Conservation (phyloP, 2,113 vertebrate genomes). For the Rhipidura dahli region DNA sequence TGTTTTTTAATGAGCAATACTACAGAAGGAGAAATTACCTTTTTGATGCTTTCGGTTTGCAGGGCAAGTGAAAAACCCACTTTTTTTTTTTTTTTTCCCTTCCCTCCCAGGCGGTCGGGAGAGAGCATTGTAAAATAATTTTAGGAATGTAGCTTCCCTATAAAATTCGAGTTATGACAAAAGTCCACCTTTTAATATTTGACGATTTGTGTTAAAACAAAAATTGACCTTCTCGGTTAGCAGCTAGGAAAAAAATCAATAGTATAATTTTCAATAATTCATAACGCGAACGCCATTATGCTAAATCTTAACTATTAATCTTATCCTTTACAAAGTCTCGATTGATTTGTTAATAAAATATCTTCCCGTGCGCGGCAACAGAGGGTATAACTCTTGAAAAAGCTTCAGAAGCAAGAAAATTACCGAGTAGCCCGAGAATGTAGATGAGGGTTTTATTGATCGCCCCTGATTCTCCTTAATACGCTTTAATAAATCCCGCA, state of each 20-base stretch:
- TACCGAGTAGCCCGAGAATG: constrained; percentile 82
- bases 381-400: constrained; percentile 84
- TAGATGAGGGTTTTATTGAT: constrained; percentile 86
- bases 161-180: constrained; percentile 71
- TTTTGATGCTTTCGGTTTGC: constrained; percentile 38
- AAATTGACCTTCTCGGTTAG: constrained; percentile 79
- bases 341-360: constrained; percentile 88
- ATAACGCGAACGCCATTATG: constrained; percentile 80
- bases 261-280: constrained; percentile 83
- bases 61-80: neutral
- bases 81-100: neutral
- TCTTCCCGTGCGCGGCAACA: constrained; percentile 78
- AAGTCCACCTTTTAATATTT: constrained; percentile 76
- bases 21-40: constrained; percentile 45
- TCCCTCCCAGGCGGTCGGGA: neutral
- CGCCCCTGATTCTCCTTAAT: constrained; percentile 83
- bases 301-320: constrained; percentile 84
- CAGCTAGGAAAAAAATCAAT: constrained; percentile 74
- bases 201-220: constrained; percentile 82
- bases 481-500: constrained; percentile 84
- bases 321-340: constrained; percentile 84
- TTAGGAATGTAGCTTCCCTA: constrained; percentile 62
- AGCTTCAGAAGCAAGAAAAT: constrained; percentile 82
- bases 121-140: constrained; percentile 61
- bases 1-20: constrained; percentile 40